A percentile compares a stretch with the other conserved stretches of the same genome.
phyloP scores from a whole-genome alignment of 2,113 vertebrate species.

The Smithornis capensis region DNA sequence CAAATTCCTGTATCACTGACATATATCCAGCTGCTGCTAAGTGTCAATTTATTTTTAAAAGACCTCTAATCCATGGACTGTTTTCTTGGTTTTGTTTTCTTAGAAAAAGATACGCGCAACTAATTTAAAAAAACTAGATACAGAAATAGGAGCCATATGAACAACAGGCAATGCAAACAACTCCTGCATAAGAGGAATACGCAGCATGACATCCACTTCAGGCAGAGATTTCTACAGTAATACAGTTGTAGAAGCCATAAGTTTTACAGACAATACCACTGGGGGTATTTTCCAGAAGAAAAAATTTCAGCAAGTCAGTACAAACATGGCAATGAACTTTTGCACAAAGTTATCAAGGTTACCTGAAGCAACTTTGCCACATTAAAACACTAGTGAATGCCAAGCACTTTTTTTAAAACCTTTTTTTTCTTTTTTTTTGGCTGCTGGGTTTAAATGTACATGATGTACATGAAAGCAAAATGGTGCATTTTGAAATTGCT shows the following conservation, averaged over 20 bases:
- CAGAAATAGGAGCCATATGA: conserved; percentile 32
- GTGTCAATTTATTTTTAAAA: conserved; percentile 14
- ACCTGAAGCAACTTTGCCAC: conserved; percentile 39
- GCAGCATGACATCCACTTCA: not conserved
- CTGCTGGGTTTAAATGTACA: not conserved
- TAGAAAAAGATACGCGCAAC: conserved; percentile 1
- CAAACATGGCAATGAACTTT: conserved; percentile 24
- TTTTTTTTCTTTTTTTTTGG: not conserved
- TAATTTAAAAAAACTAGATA: not conserved
- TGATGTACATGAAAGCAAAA: conserved; percentile 30
- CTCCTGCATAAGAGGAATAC: conserved; percentile 5
- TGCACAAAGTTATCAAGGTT: conserved; percentile 10
- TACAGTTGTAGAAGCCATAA: conserved; percentile 5
- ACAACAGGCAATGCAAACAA: conserved; percentile 17
- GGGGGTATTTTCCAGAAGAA: conserved; percentile 4
- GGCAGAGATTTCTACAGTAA: conserved; percentile 21
- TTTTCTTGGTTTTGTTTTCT: not conserved
- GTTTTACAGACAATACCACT: conserved; percentile 27
- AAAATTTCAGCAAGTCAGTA: conserved; percentile 4
- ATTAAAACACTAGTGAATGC: conserved; percentile 14
- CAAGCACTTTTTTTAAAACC: conserved; percentile 6
- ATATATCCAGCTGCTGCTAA: conserved; percentile 43
- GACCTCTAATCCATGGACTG: not conserved
- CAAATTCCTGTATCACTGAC: conserved; percentile 38
- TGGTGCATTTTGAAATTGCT: not conserved